Base-by-base conservation (phyloP, 2,113 vertebrate genomes). In the Engraulis encrasicolus region DNA sequence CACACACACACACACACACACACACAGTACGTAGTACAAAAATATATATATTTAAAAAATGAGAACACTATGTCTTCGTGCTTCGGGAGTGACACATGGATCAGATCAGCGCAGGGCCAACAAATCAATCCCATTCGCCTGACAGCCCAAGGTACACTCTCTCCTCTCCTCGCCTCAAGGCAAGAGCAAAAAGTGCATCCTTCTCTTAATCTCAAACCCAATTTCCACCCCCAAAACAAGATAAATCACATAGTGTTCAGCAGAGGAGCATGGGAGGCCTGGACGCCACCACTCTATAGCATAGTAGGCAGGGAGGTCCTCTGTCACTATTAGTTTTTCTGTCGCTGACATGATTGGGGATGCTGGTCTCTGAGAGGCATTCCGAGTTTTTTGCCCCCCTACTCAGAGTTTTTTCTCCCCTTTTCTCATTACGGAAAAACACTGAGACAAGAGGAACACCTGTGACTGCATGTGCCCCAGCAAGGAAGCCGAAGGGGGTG, bases 171-270 rank as follows among this genome's bases (percentile, higher is more conserved):
- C 15, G 84, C 85, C 85, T 89, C 80, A 83, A 89, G 84, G 82
- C 84, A 89, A 80, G 78, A 48, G 74, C 84, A 82, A 81, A 78
- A 9, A 40, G 82, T 81, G 83, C 83, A 87, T 89, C 82, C 84
- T 85, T 61, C 50, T 78, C 88, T 89, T 87, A 84, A 85, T 89
- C 77, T 78, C 45, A 85, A 85, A 89, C 81, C 84, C 82, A 87
- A 85, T 87, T 86, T 86, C 80, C 78, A 85, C 81, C 79, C 80
- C 83, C 82, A 83, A 89, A 89, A 89, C 84, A 85, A 87, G 85
- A 89, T 89, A 87, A 89, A 89, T 87, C 85, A 84, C 82, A 80
- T 5, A 45, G 4, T 9, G 40, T 45, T 45, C 4, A 3, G 3
- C 40, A 5, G 40, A 3, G 4, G 9, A 3, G 31, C 82, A 31